Evolutionary conservation across 2,113 vertebrate genomes (phyloP).

Genomic region (Grammomys dolichurus): DNA sequence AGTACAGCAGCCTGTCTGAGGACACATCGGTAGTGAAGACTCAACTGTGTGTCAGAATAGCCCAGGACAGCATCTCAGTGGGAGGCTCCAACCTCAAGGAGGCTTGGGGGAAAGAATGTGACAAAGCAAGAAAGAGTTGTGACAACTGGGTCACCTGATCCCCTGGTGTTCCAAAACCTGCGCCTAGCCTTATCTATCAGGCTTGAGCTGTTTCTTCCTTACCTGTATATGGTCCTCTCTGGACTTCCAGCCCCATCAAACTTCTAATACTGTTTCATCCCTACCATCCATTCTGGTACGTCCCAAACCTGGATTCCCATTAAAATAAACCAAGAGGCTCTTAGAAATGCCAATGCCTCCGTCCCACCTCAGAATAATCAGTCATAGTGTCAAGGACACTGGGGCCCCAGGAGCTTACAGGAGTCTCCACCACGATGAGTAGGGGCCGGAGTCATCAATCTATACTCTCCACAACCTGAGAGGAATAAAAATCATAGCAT

Average conservation of each 20-base stretch:
- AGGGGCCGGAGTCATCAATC: background rate
- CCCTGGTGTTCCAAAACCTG: background rate
- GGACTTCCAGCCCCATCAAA: background rate
- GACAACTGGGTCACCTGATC: slow-evolving; percentile 20
- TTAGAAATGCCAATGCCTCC: slow-evolving; percentile 1
- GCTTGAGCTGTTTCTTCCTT: background rate
- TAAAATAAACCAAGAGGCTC: slow-evolving; percentile 20
- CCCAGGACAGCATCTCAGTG: accelerated
- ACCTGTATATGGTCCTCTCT: background rate
- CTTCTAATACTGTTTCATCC: background rate
- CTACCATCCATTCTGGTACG: background rate
- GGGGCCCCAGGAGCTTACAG: background rate
- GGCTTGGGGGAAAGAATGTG: background rate
- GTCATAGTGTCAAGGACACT: background rate
- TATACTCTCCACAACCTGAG: background rate
- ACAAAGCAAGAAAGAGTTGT: background rate
- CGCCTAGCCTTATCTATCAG: background rate
- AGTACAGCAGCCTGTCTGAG: background rate
- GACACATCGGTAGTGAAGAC: no score
- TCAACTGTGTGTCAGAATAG: no score
- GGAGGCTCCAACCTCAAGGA: background rate
- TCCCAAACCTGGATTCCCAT: background rate
- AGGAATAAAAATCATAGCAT: background rate
- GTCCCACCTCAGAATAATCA: background rate
- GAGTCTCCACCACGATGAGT: background rate